Evolutionary conservation across 2,797 vertebrate genomes (phyloP).

Genomic region (Oophaga sylvatica): DNA sequence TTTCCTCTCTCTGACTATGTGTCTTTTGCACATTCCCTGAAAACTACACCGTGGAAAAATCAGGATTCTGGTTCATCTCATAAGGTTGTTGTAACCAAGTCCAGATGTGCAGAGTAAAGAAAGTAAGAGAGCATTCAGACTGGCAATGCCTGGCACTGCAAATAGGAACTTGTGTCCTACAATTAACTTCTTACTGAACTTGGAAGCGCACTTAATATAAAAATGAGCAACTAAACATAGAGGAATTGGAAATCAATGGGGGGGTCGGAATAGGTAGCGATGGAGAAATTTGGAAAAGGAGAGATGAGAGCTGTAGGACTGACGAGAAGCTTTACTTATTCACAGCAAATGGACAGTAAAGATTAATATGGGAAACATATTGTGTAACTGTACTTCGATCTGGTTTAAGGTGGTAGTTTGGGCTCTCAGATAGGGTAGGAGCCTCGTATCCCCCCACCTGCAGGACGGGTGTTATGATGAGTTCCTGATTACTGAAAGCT

Average conservation of each 20-base stretch:
- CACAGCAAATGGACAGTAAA: neutral
- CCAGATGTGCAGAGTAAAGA: conserved; percentile 41
- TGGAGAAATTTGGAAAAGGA: conserved; percentile 5
- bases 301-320: conserved; percentile 4
- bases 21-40: conserved; percentile 23
- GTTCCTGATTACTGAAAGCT: conserved; percentile 45
- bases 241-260: neutral
- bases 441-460: conserved; percentile 21
- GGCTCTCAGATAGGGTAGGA: neutral
- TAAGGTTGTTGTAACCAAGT: conserved; percentile 26
- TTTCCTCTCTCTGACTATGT: neutral
- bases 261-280: neutral
- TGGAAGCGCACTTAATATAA: neutral
- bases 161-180: neutral
- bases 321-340: neutral
- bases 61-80: conserved; percentile 29
- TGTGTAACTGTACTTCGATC: neutral
- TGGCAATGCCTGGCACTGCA: conserved; percentile 23
- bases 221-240: neutral
- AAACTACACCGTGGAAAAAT: conserved; percentile 40
- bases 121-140: neutral
- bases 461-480: conserved; percentile 39
- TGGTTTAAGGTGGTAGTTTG: neutral
- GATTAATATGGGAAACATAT: neutral
- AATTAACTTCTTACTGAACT: neutral